Base-by-base conservation (phyloP, 2,113 vertebrate species). In the Synchiropus splendidus region DNA sequence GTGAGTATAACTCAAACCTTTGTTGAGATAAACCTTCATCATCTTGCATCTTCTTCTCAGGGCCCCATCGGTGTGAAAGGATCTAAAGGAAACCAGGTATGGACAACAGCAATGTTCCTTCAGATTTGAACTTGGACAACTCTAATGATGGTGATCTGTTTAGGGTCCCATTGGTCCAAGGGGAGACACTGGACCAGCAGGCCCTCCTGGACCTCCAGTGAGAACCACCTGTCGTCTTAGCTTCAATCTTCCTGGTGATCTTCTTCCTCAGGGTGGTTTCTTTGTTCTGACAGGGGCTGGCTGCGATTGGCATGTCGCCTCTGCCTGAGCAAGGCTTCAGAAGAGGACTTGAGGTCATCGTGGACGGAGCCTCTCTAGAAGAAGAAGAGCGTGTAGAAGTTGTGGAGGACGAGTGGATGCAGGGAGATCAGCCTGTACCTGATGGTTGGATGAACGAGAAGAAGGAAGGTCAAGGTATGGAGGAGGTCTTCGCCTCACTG, bases 401-500 rank as follows among this genome's bases (percentile, higher is more conserved):
- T 31, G 54, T 38, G 11, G 61, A 64, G 44, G 66, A 65, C 5
- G 87, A 66, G 12, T 52, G 56, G 72, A 66, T 81, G 62, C 79
- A 82, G 58, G 51, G 49, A 2, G 81, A 83, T 39, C 70, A 81
- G 51, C 56, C 59, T 1, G 42, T 35, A 17, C 53, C 46, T 48
- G 12, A 39, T 0, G 39, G 36, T 1, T 85, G 79, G 67, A 42
- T 32, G 45, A 64, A 73, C 51, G 89, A 89, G 0, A 88, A 89
- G 0, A 88, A 85, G 55, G 92, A 90, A 0, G 85, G 85, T 0
- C 86, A 91, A 1, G 91, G 88, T 64, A 95, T 97, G 90, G 91
- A 97, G 72, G 93, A 94, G 54, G 90, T 99, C 33, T 94, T 98
- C 0, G 93, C 89, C 1, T 97, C 95, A 0, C 81, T 99, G 52